Evolutionary conservation across 2,113 vertebrate species (phyloP).

Genomic region (Oreochromis tanganicae): DNA sequence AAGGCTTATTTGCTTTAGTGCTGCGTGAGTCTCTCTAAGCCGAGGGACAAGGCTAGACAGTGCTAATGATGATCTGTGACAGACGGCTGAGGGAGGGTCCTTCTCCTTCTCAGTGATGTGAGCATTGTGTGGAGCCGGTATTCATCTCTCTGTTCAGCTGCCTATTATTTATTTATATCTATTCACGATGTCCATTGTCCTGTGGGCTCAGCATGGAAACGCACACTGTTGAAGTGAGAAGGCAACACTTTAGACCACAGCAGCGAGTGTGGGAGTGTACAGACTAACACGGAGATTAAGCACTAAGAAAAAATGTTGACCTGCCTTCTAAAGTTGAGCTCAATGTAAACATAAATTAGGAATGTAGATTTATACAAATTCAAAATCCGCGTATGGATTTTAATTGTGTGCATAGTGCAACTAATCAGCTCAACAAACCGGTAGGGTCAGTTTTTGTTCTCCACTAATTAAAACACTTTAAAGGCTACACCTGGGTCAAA

Average conservation of each 20-base stretch:
- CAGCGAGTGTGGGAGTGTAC: neutral
- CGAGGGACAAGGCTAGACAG: constrained; percentile 14
- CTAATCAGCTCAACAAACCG: neutral
- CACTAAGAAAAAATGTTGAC: neutral
- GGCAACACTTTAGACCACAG: neutral
- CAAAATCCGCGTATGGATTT: neutral
- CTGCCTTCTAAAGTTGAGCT: neutral
- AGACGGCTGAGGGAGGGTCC: neutral
- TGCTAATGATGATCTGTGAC: constrained; percentile 46
- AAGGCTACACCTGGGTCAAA: neutral
- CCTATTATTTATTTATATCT: constrained; percentile 52
- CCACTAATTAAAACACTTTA: neutral
- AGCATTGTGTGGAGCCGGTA: constrained; percentile 8
- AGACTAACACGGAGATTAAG: neutral
- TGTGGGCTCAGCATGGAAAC: constrained; percentile 39
- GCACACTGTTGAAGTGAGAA: constrained; percentile 21
- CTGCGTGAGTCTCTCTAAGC: constrained; percentile 27
- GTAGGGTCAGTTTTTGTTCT: neutral
- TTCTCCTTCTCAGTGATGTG: constrained; percentile 1
- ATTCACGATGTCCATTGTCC: constrained; percentile 34
- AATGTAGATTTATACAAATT: neutral
- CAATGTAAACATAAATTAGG: neutral
- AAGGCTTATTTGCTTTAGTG: constrained; percentile 51
- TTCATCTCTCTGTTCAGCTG: constrained; percentile 23
- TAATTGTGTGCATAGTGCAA: neutral